These are phyloP conservation scores for Micrastur ruficollis DNA, from an alignment of 2,797 vertebrate species.

Conservation along the genomic window DNA sequence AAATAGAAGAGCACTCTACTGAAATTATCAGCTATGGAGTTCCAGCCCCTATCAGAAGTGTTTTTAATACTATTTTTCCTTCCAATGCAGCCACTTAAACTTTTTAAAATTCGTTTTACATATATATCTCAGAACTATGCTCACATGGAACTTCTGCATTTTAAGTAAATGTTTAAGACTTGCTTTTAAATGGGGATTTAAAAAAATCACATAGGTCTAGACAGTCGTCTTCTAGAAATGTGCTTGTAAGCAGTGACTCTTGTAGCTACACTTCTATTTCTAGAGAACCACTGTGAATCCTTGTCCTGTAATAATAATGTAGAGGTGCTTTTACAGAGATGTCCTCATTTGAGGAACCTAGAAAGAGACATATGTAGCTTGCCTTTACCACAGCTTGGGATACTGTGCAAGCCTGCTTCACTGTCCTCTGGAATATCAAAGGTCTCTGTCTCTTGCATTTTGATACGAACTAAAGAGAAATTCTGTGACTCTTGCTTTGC, in stretches of 20 bases:
- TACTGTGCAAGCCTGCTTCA: not conserved
- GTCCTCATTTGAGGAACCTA: not conserved
- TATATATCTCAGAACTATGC: not conserved
- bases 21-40: not conserved
- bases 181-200: not conserved
- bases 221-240: not conserved
- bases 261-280: not conserved
- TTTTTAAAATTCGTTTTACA: not conserved
- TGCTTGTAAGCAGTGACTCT: not conserved
- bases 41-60: not conserved
- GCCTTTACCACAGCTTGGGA: not conserved
- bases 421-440: not conserved
- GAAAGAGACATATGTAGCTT: not conserved
- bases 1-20: not conserved
- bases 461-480: not conserved
- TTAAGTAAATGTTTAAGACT: not conserved
- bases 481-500: not conserved
- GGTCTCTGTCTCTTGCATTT: not conserved
- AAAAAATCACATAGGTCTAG: not conserved
- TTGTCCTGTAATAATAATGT: not conserved
- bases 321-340: not conserved
- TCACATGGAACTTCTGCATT: not conserved
- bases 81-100: not conserved
- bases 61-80: not conserved
- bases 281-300: not conserved